These are phyloP conservation scores for Sorex maritimensis DNA, from an alignment of 2,797 vertebrate species.

Conservation along the genomic window DNA sequence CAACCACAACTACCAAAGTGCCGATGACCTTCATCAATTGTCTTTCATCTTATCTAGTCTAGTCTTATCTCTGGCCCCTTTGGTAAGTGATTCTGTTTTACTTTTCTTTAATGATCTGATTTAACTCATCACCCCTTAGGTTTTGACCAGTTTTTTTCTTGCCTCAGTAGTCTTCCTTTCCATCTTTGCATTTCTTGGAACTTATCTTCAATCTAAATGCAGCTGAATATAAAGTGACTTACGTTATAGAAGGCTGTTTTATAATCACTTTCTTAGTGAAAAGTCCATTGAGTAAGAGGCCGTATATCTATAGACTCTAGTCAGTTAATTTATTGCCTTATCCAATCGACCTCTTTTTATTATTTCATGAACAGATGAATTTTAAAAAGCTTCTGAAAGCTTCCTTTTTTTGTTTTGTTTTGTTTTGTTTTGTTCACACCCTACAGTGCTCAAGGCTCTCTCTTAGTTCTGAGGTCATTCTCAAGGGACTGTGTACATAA, in stretches of 20 bases:
- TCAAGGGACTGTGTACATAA: too few relatives aligned
- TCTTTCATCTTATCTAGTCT: too few relatives aligned
- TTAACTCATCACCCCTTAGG: conserved; percentile 42
- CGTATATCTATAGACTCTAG: conserved; percentile 9
- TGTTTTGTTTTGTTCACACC: too few relatives aligned
- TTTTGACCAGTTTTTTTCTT: conserved; percentile 57
- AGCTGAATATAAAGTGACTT: conserved; percentile 25
- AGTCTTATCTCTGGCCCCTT: too few relatives aligned
- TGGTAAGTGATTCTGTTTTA: too few relatives aligned
- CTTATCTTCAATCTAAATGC: conserved; percentile 47
- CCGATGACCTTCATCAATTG: too few relatives aligned
- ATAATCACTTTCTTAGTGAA: conserved; percentile 43
- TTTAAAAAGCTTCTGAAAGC: conserved; percentile 2
- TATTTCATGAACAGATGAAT: conserved; percentile 63
- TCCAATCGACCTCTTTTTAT: conserved; percentile 63
- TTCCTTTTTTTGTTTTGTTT: too few relatives aligned
- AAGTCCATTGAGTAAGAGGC: neutral
- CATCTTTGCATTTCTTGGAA: conserved; percentile 3
- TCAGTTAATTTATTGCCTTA: conserved; percentile 62
- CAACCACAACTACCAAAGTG: too few relatives aligned
- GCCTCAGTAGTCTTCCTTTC: neutral
- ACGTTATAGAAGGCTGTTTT: conserved; percentile 42
- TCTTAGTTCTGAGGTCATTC: too few relatives aligned
- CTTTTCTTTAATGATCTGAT: neutral
- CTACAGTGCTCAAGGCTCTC: too few relatives aligned